Evolutionary conservation across 2,113 vertebrate species (phyloP).

Genomic region (Melospiza georgiana): DNA sequence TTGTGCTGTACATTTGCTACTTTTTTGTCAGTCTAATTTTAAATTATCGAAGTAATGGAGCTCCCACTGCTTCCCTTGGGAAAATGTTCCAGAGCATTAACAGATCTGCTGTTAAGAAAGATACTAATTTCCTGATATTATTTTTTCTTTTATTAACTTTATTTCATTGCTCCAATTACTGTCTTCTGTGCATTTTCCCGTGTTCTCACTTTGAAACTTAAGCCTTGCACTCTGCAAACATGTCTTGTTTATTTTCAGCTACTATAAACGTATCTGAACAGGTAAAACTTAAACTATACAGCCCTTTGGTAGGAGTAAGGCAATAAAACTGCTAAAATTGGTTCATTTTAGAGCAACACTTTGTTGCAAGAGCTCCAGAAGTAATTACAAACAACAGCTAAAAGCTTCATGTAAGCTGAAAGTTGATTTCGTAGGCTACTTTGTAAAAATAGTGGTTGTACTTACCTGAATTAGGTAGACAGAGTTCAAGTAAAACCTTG

Average conservation of each 20-base stretch:
- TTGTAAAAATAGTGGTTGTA: background rate
- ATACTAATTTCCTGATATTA: background rate
- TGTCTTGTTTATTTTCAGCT: slow-evolving; percentile 1
- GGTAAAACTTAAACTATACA: background rate
- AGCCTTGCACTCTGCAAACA: background rate
- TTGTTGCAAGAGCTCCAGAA: background rate
- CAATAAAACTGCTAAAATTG: background rate
- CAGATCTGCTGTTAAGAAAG: slow-evolving; percentile 6
- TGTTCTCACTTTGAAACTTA: background rate
- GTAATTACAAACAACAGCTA: background rate
- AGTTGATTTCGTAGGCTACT: background rate
- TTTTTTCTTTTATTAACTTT: slow-evolving; percentile 23
- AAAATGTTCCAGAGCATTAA: slow-evolving; percentile 5
- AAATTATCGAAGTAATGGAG: background rate
- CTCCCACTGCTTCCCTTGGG: background rate
- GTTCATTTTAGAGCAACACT: background rate
- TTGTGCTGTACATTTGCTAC: slow-evolving; percentile 1
- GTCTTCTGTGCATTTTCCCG: background rate
- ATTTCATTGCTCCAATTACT: background rate
- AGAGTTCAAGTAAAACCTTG: background rate
- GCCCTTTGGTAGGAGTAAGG: background rate
- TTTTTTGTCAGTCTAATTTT: slow-evolving; percentile 40
- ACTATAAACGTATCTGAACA: background rate
- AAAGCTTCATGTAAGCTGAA: background rate
- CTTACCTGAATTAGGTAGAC: background rate